These are phyloP conservation scores for Axis porcinus DNA, from an alignment of 2,113 vertebrate genomes.

Conservation along the genomic window DNA sequence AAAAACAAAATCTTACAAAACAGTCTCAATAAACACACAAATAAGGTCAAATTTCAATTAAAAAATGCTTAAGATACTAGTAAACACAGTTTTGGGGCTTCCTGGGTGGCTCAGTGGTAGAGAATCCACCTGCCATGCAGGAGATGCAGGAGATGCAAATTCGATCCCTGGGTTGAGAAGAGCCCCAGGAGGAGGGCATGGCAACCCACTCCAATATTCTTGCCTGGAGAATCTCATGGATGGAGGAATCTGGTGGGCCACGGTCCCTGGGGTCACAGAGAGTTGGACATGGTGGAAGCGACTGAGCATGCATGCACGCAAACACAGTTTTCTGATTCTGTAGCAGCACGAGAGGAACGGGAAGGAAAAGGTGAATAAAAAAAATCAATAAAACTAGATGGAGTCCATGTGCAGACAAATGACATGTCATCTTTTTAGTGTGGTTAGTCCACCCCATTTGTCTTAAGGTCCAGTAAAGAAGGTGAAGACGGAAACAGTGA, in stretches of 20 bases:
- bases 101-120: neutral
- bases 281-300: neutral
- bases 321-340: neutral
- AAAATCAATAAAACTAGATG: too few species aligned
- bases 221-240: neutral
- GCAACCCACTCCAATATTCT: neutral
- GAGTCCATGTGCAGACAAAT: neutral
- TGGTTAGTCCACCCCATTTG: neutral
- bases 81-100: neutral
- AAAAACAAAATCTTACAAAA: neutral
- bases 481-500: neutral
- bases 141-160: neutral
- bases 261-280: neutral
- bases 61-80: accelerated
- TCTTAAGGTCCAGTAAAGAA: neutral
- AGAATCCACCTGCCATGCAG: neutral
- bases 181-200: neutral
- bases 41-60: neutral
- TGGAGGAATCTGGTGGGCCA: neutral
- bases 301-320: accelerated
- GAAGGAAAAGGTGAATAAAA: neutral
- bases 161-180: neutral
- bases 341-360: accelerated
- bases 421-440: neutral
- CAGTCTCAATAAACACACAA: neutral